These are phyloP conservation scores for Chrysotoxum bicinctum DNA, from an alignment of 2,888 invertebrate species.

Conservation along the genomic window DNA sequence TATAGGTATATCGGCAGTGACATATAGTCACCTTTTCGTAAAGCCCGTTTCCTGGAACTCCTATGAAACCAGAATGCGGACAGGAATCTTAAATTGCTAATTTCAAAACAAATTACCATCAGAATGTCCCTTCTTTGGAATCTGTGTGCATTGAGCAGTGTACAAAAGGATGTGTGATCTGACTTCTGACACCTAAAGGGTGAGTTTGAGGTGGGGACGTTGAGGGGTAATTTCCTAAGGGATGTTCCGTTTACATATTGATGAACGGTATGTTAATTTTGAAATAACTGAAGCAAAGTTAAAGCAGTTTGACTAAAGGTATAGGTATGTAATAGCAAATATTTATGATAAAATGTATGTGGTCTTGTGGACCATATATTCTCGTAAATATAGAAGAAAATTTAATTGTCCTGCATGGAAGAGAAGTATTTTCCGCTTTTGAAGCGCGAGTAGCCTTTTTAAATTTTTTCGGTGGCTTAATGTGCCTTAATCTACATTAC, in stretches of 20 bases:
- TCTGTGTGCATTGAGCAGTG: neutral
- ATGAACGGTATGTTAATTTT: slow-evolving; percentile 46
- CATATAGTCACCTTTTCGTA: slow-evolving; percentile 7
- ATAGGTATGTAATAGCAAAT: neutral
- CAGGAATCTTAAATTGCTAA: slow-evolving; percentile 62
- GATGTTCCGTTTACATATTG: slow-evolving; percentile 46
- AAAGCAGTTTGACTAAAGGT: neutral
- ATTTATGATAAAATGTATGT: neutral
- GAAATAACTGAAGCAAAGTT: slow-evolving; percentile 8
- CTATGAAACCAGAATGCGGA: slow-evolving; percentile 5
- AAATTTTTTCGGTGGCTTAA: too few relatives aligned
- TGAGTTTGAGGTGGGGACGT: neutral
- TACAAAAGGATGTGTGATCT: slow-evolving; percentile 23
- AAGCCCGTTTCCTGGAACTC: neutral
- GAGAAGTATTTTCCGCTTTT: too few relatives aligned
- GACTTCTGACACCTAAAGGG: slow-evolving; percentile 41
- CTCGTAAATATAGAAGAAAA: neutral
- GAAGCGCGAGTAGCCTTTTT: too few relatives aligned
- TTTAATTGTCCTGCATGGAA: too few relatives aligned
- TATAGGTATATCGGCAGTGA: slow-evolving; percentile 25
- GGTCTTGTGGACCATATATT: neutral
- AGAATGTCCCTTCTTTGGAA: slow-evolving; percentile 30
- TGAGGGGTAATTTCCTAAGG: neutral
- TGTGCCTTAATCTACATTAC: too few relatives aligned
- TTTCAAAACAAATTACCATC: slow-evolving; percentile 65